A percentile compares a stretch with the other conserved stretches of the same genome.
phyloP scores from a whole-genome alignment of 2,888 invertebrate genomes.

The Acrobasis consociella region DNA sequence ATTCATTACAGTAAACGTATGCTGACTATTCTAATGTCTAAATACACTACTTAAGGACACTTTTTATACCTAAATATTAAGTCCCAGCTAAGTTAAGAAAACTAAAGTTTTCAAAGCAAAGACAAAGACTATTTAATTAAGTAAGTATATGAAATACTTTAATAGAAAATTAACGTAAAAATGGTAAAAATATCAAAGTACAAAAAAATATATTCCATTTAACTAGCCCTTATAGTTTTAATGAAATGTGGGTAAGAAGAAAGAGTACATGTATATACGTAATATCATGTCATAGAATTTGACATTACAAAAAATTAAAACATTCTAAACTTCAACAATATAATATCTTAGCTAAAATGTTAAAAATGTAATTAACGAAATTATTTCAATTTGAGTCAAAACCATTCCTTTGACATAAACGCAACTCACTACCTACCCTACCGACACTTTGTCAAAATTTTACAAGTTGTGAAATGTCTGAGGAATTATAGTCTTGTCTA shows the following conservation, averaged over 20 bases:
- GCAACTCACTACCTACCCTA: background rate
- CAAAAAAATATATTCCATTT: too few species aligned
- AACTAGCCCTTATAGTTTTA: too few species aligned
- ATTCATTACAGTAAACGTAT: background rate
- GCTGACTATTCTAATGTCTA: background rate
- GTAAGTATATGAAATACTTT: too few species aligned
- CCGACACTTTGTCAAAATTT: slow-evolving; percentile 16
- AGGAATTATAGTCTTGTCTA: background rate
- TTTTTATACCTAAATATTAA: background rate
- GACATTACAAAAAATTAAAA: background rate
- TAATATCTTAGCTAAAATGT: too few species aligned
- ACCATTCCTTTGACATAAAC: slow-evolving; percentile 7
- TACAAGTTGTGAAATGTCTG: slow-evolving; percentile 27
- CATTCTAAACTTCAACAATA: background rate
- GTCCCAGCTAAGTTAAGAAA: background rate
- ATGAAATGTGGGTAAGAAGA: background rate
- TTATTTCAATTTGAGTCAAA: background rate
- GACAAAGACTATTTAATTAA: background rate
- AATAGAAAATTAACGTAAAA: too few species aligned
- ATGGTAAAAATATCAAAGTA: too few species aligned
- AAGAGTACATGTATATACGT: background rate
- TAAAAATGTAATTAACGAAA: too few species aligned
- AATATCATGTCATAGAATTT: background rate
- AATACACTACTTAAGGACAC: background rate
- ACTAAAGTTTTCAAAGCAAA: background rate